Evolutionary conservation across 2,113 vertebrate species (phyloP), one percentile per base, ranked within the genome.

Genomic region (Osmerus mordax): DNA sequence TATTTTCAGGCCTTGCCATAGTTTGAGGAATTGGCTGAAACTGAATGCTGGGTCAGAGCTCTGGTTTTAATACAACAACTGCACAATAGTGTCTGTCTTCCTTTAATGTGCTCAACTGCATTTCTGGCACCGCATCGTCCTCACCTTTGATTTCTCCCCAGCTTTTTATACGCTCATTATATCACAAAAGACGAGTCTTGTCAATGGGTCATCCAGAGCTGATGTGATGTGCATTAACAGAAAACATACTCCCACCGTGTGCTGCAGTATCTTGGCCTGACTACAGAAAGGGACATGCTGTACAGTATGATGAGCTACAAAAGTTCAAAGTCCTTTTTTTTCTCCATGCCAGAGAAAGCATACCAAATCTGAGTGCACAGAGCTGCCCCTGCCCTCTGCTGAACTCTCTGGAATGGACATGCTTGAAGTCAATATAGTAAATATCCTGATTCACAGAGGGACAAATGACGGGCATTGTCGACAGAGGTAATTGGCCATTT

Each of bases 31-130:
- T 62, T 67, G 74, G 76, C 72, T 67, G 69, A 63, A 74, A 62
- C 75, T 82, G 81, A 89, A 79, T 82, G 74, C 76, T 54, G 77
- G 74, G 51, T 73, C 61, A 65, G 67, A 67, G 79, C 78, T 92
- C 89, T 92, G 89, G 86, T 86, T 89, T 88, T 88, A 91, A 93
- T 93, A 87, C 73, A 74, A 68, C 79, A 82, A 66, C 78, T 81
- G 79, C 71, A 84, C 79, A 89, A 88, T 83, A 73, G 81, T 78
- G 78, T 86, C 78, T 87, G 82, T 87, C 83, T 84, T 84, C 76
- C 69, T 81, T 84, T 85, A 87, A 75, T 81, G 72, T 67, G 74
- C 75, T 78, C 78, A 78, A 81, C 74, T 81, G 66, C 75, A 62
- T 76, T 84, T 85, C 82, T 87, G 79, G 81, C 83, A 81, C 72